Base-by-base conservation (phyloP, 2,888 invertebrate species). In the Xanthorhoe designata region DNA sequence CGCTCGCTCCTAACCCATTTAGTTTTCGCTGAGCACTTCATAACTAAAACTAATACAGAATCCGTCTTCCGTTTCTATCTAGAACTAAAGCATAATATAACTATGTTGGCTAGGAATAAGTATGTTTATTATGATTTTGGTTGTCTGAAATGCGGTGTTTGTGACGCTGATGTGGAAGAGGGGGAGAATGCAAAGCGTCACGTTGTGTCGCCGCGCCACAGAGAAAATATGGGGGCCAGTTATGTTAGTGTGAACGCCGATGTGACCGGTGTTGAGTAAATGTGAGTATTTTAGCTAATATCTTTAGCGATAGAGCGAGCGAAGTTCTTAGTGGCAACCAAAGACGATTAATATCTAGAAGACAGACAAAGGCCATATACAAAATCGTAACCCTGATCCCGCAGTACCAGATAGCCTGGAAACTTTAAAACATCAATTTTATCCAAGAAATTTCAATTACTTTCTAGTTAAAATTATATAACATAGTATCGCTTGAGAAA, bases 151-250 rank as follows among this genome's bases (percentile, higher is more conserved):
- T 93, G 93, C 65, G 92, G 92, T 0, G 92, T 92, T 0, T 93
- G 93, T 66, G 90, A 90, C 3, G 76, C 78, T 0, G 90, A 91
- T 51, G 54, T 93, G 0, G 88, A 83, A 0, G 91, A 87, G 0
- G 85, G 83, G 0, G 92, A 93, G 79, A 92, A 91, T 1, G 93
- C 92, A 0, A 93, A 93, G 77, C 82, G 83, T 8, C 93, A 93
- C 49, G 92, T 93, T 0, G 82, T 91, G 19, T 92, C 92, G 0
- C 58, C 85, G 0, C 84, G 88, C 2, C 93, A 93, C 66, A 84
- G 87, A 59, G 93, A 92, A 61, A 90, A 86, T 61, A 93, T 93
- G 92, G 93, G 92, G 83, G 87, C 90, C 85, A 91, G 86, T 81
- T 92, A 89, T 80, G 83, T 90, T 75, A 88, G 80, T 80, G 72